These are phyloP conservation scores for Drosophila ananassae DNA, from an alignment of 1,140 invertebrate species.

Conservation along the genomic window DNA sequence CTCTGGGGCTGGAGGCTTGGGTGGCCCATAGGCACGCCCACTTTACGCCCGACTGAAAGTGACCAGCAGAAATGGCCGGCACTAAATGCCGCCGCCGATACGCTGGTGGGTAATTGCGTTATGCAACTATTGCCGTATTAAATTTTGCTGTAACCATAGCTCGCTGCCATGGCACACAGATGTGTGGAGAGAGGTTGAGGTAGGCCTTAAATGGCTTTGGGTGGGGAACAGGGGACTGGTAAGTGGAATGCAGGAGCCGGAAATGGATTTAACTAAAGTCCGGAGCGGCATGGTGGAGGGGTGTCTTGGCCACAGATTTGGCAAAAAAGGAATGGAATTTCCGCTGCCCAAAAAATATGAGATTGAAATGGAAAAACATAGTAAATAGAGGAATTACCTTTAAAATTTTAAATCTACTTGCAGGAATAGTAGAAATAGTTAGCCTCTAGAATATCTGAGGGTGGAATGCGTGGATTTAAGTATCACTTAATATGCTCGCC, in stretches of 20 bases:
- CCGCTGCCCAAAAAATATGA: conserved; percentile 3
- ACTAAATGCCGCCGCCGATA: conserved; percentile 62
- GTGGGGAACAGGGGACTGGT: neutral
- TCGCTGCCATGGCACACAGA: conserved; percentile 27
- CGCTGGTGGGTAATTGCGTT: conserved; percentile 77
- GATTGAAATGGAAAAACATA: neutral
- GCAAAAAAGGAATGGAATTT: conserved; percentile 34
- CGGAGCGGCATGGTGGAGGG: conserved; percentile 18
- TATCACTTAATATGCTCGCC: conserved; percentile 48
- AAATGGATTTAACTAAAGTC: conserved; percentile 69
- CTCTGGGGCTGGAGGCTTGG: neutral
- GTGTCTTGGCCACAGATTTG: conserved; percentile 65
- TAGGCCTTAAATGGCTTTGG: neutral
- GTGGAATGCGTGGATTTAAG: conserved; percentile 25
- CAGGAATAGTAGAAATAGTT: no score
- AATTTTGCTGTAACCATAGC: conserved; percentile 71
- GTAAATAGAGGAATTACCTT: no score
- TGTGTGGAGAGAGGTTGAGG: conserved; percentile 2
- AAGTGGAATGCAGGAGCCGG: conserved; percentile 44
- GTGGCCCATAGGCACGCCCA: neutral
- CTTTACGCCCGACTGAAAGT: conserved; percentile 31
- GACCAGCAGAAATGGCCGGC: conserved; percentile 40
- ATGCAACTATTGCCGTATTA: conserved; percentile 80
- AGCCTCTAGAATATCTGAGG: neutral
- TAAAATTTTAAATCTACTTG: neutral